Conservation (phyloP, 1,140 invertebrate genomes). For the Drosophila tsacasi region DNA sequence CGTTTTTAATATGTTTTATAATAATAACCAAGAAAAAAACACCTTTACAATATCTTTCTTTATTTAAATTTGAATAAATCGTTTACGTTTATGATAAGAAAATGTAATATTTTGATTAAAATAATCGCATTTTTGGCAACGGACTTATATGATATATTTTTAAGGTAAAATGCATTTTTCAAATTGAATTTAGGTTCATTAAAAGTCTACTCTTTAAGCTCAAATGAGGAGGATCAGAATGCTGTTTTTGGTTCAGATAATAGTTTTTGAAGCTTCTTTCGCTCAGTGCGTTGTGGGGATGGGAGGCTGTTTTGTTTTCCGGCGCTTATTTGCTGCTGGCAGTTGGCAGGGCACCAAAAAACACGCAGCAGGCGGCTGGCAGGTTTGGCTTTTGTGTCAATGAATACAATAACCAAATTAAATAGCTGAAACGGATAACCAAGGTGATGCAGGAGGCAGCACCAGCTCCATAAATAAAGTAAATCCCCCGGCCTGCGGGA, state of each 20-base stretch:
- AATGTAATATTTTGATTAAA: no score
- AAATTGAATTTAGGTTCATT: no score
- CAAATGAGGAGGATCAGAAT: no score
- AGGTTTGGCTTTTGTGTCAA: constrained; percentile 78
- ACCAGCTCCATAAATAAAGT: constrained; percentile 32
- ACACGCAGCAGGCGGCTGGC: constrained; percentile 57
- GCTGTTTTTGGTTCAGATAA: not conserved
- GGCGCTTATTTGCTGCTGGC: constrained; percentile 52
- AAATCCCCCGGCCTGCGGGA: constrained; percentile 36
- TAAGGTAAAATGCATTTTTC: no score
- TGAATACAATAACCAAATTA: constrained; percentile 84
- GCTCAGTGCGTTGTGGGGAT: constrained; percentile 16
- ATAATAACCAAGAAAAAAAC: no score
- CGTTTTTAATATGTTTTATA: no score
- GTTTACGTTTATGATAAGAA: no score
- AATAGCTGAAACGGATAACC: constrained; percentile 57
- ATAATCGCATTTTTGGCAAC: no score
- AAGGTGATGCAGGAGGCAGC: constrained; percentile 62
- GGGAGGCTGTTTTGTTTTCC: constrained; percentile 49
- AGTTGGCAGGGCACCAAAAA: constrained; percentile 56
- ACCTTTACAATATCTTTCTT: no score
- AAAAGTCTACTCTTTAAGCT: no score
- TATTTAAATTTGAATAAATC: no score
- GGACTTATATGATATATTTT: no score
- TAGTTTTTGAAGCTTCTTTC: not conserved